These are phyloP conservation scores for Limenitis camilla DNA, from an alignment of 2,888 invertebrate species.

Conservation along the genomic window DNA sequence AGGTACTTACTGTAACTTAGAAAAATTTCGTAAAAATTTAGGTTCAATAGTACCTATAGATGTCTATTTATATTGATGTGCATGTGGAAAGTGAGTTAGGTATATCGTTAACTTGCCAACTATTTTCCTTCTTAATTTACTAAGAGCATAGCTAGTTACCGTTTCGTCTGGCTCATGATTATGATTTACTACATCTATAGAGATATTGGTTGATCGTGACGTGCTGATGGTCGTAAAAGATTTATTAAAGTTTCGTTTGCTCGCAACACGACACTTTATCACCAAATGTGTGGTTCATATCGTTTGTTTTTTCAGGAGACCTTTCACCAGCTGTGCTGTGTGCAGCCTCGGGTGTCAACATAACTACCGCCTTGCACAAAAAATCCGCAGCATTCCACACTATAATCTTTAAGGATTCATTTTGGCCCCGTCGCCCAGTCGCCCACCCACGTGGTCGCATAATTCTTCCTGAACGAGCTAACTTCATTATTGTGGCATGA, in stretches of 20 bases:
- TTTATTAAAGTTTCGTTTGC: slow-evolving; percentile 24
- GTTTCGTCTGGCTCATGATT: not conserved
- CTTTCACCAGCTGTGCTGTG: slow-evolving; percentile 51
- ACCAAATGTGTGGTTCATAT: slow-evolving; percentile 8
- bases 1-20: too few relatives aligned
- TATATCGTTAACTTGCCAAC: too few relatives aligned
- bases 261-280: slow-evolving; percentile 17
- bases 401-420: slow-evolving; percentile 67
- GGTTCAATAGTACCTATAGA: too few relatives aligned
- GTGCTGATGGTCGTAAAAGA: slow-evolving; percentile 27
- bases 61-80: too few relatives aligned
- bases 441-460: slow-evolving; percentile 72
- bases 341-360: slow-evolving; percentile 48
- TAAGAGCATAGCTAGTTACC: too few relatives aligned
- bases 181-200: too few relatives aligned
- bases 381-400: slow-evolving; percentile 55
- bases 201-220: slow-evolving; percentile 25
- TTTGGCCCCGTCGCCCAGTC: slow-evolving; percentile 56
- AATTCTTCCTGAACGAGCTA: slow-evolving; percentile 72
- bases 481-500: slow-evolving; percentile 74
- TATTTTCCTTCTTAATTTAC: too few relatives aligned
- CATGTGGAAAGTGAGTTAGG: too few relatives aligned
- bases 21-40: too few relatives aligned
- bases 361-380: slow-evolving; percentile 50
- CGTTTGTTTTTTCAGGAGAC: slow-evolving; percentile 64